Conservation (phyloP, 1,140 invertebrate genomes). For the Geopemphigus sp. region DNA sequence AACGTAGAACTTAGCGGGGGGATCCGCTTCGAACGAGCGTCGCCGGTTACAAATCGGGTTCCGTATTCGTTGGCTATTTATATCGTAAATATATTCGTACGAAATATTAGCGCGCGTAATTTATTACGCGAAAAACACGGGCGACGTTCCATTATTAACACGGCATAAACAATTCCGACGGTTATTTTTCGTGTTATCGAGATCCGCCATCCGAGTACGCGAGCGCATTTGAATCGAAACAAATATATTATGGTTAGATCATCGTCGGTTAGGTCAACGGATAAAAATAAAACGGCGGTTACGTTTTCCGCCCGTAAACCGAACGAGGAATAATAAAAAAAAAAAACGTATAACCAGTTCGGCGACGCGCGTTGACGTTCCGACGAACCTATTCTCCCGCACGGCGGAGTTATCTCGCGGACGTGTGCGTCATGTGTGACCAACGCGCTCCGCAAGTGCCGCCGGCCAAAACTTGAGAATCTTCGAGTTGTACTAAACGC, state of each 20-base stretch:
- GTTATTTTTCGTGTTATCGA: background rate
- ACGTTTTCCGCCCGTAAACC: background rate
- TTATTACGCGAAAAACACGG: background rate
- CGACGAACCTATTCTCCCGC: background rate
- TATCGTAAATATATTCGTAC: too few species aligned
- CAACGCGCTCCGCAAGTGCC: too few species aligned
- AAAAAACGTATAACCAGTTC: slow-evolving; percentile 3
- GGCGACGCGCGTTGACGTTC: background rate
- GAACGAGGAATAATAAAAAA: background rate
- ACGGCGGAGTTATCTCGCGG: too few species aligned
- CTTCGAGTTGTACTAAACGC: too few species aligned
- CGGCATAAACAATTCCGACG: too few species aligned
- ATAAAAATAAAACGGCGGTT: slow-evolving; percentile 24
- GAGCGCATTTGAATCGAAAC: background rate
- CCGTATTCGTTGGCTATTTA: too few species aligned
- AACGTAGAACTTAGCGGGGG: too few species aligned
- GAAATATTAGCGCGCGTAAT: too few species aligned
- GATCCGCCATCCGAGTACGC: background rate
- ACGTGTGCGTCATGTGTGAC: too few species aligned
- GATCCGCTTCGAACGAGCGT: background rate
- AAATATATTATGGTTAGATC: slow-evolving; percentile 17
- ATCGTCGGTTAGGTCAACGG: slow-evolving; percentile 34
- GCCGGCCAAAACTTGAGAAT: too few species aligned
- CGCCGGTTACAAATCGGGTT: background rate
- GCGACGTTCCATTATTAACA: too few species aligned